These are phyloP conservation scores for Phrynocephalus versicolor DNA, from an alignment of 2,113 vertebrate genomes.

Conservation along the genomic window DNA sequence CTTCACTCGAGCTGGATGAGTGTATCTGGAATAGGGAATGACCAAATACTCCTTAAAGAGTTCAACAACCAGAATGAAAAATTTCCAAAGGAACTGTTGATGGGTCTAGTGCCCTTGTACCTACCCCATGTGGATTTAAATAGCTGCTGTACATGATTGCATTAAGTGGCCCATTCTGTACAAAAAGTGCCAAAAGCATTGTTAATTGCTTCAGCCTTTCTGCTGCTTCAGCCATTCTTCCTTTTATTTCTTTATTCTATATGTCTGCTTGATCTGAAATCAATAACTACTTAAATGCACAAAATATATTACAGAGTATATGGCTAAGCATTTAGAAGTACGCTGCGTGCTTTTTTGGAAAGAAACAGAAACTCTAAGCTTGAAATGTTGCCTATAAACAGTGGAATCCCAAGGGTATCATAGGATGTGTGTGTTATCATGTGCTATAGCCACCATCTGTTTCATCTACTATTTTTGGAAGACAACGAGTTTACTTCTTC, in stretches of 20 bases:
- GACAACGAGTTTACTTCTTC: too few relatives aligned
- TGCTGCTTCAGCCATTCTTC: background rate
- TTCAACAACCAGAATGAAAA: too few relatives aligned
- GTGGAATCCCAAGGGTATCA: too few relatives aligned
- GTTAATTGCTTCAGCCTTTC: background rate
- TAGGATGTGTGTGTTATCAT: too few relatives aligned
- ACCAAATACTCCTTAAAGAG: background rate
- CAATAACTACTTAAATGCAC: constrained; percentile 16
- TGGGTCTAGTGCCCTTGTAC: background rate
- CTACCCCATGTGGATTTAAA: background rate
- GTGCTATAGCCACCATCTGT: too few relatives aligned
- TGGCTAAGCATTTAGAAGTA: background rate
- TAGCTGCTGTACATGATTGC: background rate
- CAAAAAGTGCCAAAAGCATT: background rate
- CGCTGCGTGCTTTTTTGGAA: background rate
- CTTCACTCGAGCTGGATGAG: too few relatives aligned
- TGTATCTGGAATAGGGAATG: too few relatives aligned
- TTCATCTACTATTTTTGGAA: too few relatives aligned
- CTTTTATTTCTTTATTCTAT: background rate
- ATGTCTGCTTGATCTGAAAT: constrained; percentile 10
- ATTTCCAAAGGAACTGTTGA: background rate
- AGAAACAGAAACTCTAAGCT: background rate
- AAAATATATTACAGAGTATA: constrained; percentile 9
- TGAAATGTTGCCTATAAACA: background rate
- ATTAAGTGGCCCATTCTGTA: background rate